Base-by-base conservation (phyloP, 2,113 vertebrate genomes). In the Turdus rufiventris region DNA sequence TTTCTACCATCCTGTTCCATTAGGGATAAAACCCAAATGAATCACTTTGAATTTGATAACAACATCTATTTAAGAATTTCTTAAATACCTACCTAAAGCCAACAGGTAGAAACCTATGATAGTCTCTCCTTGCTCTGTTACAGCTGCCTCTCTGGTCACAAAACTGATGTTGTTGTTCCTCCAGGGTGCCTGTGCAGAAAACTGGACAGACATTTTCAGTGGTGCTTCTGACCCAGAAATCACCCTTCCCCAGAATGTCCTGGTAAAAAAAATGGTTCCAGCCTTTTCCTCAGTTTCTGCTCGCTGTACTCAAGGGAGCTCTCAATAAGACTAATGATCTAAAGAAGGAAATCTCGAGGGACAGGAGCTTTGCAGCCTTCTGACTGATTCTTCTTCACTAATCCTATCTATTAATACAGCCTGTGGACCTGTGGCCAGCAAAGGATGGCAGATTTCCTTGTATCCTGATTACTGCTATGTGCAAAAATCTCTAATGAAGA, bases 91-190 rank as follows among this genome's bases (percentile, higher is more conserved):
- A 98, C 98, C 98, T 54, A 98, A 88, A 85, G 98, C 94, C 63
- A 99, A 94, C 38, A 98, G 97, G 91, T 98, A 98, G 91, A 98
- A 94, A 79, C 98, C 98, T 92, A 98, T 98, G 91, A 98, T 96
- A 31, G 98, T 98, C 91, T 98, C 98, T 90, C 98, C 98, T 97
- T 98, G 98, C 80, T 99, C 98, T 8, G 98, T 98, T 53, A 98
- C 68, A 76, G 98, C 97, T 48, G 97, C 91, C 15, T 99, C 98
- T 91, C 97, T 97, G 85, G 98, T 98, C 80, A 97, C 95, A 88
- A 97, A 97, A 47, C 95, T 98, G 81, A 98, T 95, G 96, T 98
- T 99, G 88, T 99, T 98, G 96, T 98, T 98, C 96, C 98, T 98
- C 98, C 98, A 98, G n/a, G 97, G 98, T 79, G 98, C 98, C 96